Percentiles rank a stretch among this genome's conserved stretches.
These are phyloP conservation scores for Tribolium madens DNA, from an alignment of 1,140 invertebrate genomes.

Conservation along the genomic window DNA sequence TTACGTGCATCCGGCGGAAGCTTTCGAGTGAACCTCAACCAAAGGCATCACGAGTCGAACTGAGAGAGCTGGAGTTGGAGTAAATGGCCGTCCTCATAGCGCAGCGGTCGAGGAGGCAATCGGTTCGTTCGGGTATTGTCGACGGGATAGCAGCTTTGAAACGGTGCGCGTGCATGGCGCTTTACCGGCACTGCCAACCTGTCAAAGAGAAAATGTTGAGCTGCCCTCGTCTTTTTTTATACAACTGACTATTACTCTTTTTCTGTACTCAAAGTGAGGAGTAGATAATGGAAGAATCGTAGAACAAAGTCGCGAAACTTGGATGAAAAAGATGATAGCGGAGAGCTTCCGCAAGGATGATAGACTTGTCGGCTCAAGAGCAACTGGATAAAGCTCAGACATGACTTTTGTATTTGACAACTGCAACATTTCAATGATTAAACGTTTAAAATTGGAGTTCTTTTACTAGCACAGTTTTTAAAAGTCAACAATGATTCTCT, in stretches of 20 bases:
- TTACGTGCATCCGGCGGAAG: background rate
- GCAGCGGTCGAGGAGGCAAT: background rate
- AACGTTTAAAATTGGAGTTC: too few relatives aligned
- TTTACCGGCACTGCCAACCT: background rate
- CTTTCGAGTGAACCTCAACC: background rate
- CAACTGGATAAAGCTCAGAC: too few relatives aligned
- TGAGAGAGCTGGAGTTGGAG: constrained; percentile 19
- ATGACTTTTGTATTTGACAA: too few relatives aligned
- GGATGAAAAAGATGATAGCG: background rate
- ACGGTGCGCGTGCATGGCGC: constrained; percentile 19
- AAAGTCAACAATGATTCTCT: too few relatives aligned
- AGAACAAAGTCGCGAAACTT: background rate
- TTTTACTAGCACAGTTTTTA: too few relatives aligned
- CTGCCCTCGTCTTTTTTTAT: background rate
- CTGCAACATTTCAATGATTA: too few relatives aligned
- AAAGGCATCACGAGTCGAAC: constrained; percentile 11
- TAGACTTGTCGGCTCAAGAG: background rate
- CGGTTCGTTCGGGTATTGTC: constrained; percentile 11
- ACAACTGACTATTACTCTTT: background rate
- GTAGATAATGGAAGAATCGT: background rate
- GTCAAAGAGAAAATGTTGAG: constrained; percentile 3
- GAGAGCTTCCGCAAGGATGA: background rate
- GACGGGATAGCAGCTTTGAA: constrained; percentile 11
- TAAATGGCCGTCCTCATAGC: constrained; percentile 35
- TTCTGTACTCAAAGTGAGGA: background rate